Evolutionary conservation across 2,888 invertebrate species (phyloP).

Genomic region (Fragum fragum): DNA sequence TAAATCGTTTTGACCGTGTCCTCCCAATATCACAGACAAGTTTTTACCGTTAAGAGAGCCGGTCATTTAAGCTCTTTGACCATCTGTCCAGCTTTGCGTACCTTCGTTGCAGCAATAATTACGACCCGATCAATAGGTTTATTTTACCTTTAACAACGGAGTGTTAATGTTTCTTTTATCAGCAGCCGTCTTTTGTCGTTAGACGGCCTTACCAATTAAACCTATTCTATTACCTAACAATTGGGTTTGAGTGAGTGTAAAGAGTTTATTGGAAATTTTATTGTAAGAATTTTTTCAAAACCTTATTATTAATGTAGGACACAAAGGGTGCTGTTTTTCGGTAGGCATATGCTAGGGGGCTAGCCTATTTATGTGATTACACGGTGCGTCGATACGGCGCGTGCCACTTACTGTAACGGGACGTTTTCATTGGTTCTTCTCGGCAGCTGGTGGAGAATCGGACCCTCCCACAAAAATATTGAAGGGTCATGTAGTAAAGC

Average conservation of each 20-base stretch:
- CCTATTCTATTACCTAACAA: slow-evolving; percentile 2
- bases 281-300: not conserved
- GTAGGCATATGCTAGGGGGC: slow-evolving; percentile 44
- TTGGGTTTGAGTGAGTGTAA: not conserved
- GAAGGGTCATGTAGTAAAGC: slow-evolving; percentile 74
- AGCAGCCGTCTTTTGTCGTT: slow-evolving; percentile 9
- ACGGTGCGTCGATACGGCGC: slow-evolving; percentile 65
- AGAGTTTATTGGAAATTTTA: slow-evolving; percentile 6
- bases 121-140: not conserved
- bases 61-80: not conserved
- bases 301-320: not conserved
- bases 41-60: not conserved
- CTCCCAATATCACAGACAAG: too few species aligned
- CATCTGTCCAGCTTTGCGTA: slow-evolving; percentile 22
- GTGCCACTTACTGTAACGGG: slow-evolving; percentile 67
- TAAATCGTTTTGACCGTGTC: too few species aligned
- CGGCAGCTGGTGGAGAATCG: slow-evolving; percentile 67
- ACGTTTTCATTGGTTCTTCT: slow-evolving; percentile 67
- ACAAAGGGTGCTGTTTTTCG: slow-evolving; percentile 12
- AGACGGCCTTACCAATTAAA: not conserved
- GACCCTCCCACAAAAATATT: slow-evolving; percentile 67
- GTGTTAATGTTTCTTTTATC: slow-evolving; percentile 18
- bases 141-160: slow-evolving; percentile 18
- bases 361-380: slow-evolving; percentile 58
- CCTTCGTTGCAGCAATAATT: slow-evolving; percentile 19